Conservation (phyloP, 2,888 invertebrate species). For the Idaea straminata region DNA sequence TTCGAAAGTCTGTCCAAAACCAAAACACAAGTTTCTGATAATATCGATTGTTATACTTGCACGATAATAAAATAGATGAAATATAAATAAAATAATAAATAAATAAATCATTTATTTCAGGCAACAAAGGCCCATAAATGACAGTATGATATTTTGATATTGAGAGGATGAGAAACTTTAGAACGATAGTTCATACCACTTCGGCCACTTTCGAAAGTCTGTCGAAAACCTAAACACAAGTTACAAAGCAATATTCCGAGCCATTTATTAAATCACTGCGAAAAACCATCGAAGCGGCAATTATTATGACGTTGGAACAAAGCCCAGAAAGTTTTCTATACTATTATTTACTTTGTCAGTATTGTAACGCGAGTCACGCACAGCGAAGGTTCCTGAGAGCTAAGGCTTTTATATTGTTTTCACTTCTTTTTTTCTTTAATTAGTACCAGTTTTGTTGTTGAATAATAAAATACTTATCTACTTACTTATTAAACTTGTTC, state of each 20-base stretch:
- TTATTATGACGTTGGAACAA: constrained; percentile 34
- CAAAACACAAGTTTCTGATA: background rate
- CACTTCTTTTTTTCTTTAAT: constrained; percentile 53
- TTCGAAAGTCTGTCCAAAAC: background rate
- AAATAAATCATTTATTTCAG: too few species aligned
- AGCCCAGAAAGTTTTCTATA: constrained; percentile 28
- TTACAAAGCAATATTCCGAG: background rate
- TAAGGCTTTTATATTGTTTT: constrained; percentile 52
- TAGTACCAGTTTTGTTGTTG: constrained; percentile 42
- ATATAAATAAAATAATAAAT: too few species aligned
- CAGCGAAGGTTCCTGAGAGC: constrained; percentile 39
- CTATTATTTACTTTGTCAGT: constrained; percentile 41
- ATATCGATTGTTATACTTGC: too few species aligned
- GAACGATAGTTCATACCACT: too few species aligned
- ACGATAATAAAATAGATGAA: too few species aligned
- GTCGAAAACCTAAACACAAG: background rate
- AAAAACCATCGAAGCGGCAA: constrained; percentile 19
- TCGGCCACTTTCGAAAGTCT: too few species aligned
- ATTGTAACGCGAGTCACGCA: constrained; percentile 51
- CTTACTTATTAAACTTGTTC: background rate
- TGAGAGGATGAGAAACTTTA: too few species aligned
- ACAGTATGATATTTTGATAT: too few species aligned
- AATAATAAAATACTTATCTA: constrained; percentile 42
- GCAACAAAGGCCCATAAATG: too few species aligned
- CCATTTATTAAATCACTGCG: constrained; percentile 15